Base-by-base conservation (phyloP, 1,140 invertebrate genomes). In the Lithobius niger region DNA sequence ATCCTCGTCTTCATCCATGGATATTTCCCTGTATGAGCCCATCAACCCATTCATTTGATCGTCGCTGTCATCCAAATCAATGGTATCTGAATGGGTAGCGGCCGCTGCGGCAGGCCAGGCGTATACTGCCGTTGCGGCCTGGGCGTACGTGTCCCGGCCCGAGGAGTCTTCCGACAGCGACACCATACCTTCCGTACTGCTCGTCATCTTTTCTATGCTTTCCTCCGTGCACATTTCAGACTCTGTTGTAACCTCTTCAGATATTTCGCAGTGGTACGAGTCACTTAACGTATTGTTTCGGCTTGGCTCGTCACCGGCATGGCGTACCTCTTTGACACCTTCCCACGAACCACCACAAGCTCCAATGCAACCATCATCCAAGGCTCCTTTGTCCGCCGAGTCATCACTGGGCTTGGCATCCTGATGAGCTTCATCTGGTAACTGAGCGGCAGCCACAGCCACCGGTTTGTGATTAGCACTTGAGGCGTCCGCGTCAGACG, bases 151-250 rank as follows among this genome's bases (percentile, higher is more conserved):
- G 25, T 55, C 54, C n/a, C 45, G 3, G 22, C 54, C 54, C 4
- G 54, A 55, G 21, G 54, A 55, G 44, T 55, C 54, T 22, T 55
- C 54, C 2, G 54, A 55, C 6, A 55, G 28, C 2, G 54, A 55
- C n/a, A 55, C 18, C 54, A 55, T 55, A 3, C 54, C 54, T 27
- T 55, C 54, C 3, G 44, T 55, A 42, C 54, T 55, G 31, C 54
- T 55, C 6, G 54, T 55, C 54, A 55, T 55, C n/a, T 40, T 47
- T 27, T 55, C 54, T 4, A 42, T 27, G 25, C 47, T 50, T 16
- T 49, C 54, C 26, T 48, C 47, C 6, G 54, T 55, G 25, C 54
- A 55, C 45, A 55, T 49, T 42, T 40, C 36, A 3, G 54, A 55
- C 19, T 55, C 54, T 18, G 54, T 55, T 18, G 45, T 55, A 2